Base-by-base conservation (phyloP, 1,140 invertebrate genomes). In the Anoplophora glabripennis region DNA sequence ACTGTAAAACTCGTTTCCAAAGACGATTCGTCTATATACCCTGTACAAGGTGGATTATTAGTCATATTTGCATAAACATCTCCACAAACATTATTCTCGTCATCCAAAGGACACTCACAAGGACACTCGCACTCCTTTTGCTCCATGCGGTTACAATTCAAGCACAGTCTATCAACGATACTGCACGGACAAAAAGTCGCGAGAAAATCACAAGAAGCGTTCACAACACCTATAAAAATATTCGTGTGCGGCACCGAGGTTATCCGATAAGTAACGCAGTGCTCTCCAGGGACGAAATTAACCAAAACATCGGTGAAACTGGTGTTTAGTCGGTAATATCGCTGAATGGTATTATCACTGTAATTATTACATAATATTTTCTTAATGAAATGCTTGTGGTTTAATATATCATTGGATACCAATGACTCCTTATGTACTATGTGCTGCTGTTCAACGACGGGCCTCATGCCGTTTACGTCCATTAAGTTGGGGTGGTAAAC, bases 41-140 rank as follows among this genome's bases (percentile, higher is more conserved):
- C 56, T 28, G 53, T 49, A 47, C 64, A 66, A 17, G 64, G 61
- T 18, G 55, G 15, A 55, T 66, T 66, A 40, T 66, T 47, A 37
- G 61, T 63, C 42, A 59, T 54, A 40, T 63, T 64, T 37, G 46
- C 36, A 40, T 62, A 52, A 44, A 10, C 14, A 35, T 42, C 38
- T 7, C 45, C 49, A 33, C 60, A 64, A 59, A 77, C 78, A 51
- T 78, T 76, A 54, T 76, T 75, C 62, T 79, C 52, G 3, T 46
- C 56, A 64, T 81, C 85, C 33, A 94, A 78, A 11, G 86, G 87
- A 74, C 94, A 97, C 74, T 97, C 93, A 75, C 94, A 97, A 0
- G 94, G 94, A 77, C 94, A 97, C 74, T 97, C 94, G 68, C 94
- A 96, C 67, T 94, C 93, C 5, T 85, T 92, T 77, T 94, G 92